phyloP scores from a whole-genome alignment of 2,888 invertebrate species.

The Mythimna ferrago region DNA sequence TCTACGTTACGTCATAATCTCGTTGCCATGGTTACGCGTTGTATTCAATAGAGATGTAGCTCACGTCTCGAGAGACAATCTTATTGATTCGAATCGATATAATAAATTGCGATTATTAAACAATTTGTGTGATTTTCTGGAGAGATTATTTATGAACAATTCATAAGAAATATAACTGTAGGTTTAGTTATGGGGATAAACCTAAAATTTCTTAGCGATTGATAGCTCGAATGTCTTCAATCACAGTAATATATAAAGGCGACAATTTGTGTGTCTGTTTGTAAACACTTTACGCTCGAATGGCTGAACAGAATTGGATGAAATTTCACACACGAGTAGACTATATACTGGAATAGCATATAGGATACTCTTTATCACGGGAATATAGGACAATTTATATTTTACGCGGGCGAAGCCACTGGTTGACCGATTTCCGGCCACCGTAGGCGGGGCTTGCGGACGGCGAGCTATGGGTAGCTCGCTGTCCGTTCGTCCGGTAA shows the following conservation, averaged over 20 bases:
- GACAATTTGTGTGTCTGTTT: no score
- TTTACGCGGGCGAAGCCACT: no score
- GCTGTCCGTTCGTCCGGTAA: no score
- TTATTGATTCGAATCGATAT: slow-evolving; percentile 25
- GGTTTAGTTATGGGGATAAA: neutral
- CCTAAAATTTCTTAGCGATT: neutral
- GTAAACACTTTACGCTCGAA: no score
- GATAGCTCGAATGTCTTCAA: neutral
- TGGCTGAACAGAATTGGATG: no score
- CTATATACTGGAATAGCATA: no score
- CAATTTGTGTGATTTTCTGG: slow-evolving; percentile 29
- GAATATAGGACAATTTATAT: no score
- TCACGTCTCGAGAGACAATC: slow-evolving; percentile 22
- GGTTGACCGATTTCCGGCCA: no score
- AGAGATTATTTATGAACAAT: slow-evolving; percentile 5
- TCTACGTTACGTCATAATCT: slow-evolving; percentile 62
- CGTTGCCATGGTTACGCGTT: slow-evolving; percentile 57
- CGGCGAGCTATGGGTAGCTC: no score
- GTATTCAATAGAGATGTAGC: slow-evolving; percentile 38
- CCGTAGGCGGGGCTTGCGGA: no score
- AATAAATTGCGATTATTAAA: slow-evolving; percentile 22
- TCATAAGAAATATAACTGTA: slow-evolving; percentile 1
- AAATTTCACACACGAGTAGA: no score
- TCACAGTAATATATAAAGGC: neutral
- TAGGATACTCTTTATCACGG: no score